Evolutionary conservation across 2,797 vertebrate genomes (phyloP), one percentile per base, ranked within the genome.

Genomic region (Euphonia xanthogaster): DNA sequence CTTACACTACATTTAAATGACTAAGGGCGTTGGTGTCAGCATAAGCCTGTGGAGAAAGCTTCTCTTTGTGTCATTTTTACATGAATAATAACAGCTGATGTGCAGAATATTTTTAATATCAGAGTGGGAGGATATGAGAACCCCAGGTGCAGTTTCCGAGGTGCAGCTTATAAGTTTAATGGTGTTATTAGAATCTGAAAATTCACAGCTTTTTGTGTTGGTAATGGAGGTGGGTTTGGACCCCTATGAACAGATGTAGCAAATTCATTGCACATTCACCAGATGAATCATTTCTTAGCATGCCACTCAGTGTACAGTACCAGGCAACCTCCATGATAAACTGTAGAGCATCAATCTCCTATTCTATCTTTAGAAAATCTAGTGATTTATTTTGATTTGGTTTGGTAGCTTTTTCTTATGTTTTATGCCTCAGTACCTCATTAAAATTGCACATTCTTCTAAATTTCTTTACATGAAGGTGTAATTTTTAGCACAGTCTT

Each of bases 41-140:
- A 80, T 30, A 51, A 86, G 42, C 50, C 68, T 55, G 44, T 83
- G 47, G 79, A 94, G 58, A 93, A 94, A 58, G 51, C 58, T 90
- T 47, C 40, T 93, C 85, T 79, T 87, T 83, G 50, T 95, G 90
- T 95, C 92, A 84, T 84, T 94, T 90, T 86, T 78, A 45, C 51
- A 72, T 84, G 73, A 76, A 66, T 94, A 93, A 75, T 90, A 95
- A 81, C 80, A 94, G 95, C 63, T 95, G 92, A 95, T 90, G 83
- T 9, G 7, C 80, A 70, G 92, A 93, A 76, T 80, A 94, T 96
- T 94, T 95, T 96, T 95, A 95, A 96, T 95, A 84, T 67, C 66
- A 42, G 94, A 94, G 90, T 95, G 93, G 95, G 95, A 96, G 95
- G 94, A 93, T 90, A 84, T 94, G 92, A 94, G 85, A 97, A 88